Evolutionary conservation across 2,888 invertebrate genomes (phyloP).

Genomic region (Mesochorus sp.): DNA sequence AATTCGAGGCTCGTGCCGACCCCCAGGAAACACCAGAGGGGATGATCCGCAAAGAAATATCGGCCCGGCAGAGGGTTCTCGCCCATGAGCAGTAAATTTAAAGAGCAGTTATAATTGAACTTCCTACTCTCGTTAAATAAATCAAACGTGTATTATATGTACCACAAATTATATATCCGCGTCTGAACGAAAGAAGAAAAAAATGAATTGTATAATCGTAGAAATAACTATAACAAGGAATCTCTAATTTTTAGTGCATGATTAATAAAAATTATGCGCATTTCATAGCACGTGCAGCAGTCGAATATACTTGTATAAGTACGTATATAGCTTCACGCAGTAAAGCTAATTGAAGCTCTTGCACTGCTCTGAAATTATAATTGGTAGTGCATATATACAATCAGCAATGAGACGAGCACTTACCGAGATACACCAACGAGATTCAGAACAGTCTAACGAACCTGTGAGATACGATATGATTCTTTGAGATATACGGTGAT

Average conservation of each 20-base stretch:
- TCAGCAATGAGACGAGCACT: constrained; percentile 2
- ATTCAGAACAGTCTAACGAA: constrained; percentile 1
- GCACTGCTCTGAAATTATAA: constrained; percentile 39
- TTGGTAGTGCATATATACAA: constrained; percentile 38
- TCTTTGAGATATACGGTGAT: background rate
- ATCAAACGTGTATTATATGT: constrained; percentile 1
- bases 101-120: constrained; percentile 38
- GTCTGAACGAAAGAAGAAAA: background rate
- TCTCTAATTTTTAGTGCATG: no score
- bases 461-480: background rate
- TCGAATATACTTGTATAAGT: background rate
- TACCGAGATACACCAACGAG: background rate
- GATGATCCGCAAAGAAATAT: constrained; percentile 52
- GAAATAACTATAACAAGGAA: no score
- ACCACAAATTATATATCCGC: background rate
- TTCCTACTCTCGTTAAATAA: constrained; percentile 37
- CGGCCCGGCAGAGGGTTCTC: constrained; percentile 14
- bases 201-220: no score
- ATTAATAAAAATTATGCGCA: background rate
- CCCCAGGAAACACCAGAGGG: constrained; percentile 27
- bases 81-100: constrained; percentile 10
- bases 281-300: background rate
- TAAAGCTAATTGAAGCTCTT: constrained; percentile 34
- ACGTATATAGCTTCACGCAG: background rate
- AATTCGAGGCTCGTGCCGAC: background rate